phyloP scores from a whole-genome alignment of 2,113 vertebrate species.

The Gambusia affinis region DNA sequence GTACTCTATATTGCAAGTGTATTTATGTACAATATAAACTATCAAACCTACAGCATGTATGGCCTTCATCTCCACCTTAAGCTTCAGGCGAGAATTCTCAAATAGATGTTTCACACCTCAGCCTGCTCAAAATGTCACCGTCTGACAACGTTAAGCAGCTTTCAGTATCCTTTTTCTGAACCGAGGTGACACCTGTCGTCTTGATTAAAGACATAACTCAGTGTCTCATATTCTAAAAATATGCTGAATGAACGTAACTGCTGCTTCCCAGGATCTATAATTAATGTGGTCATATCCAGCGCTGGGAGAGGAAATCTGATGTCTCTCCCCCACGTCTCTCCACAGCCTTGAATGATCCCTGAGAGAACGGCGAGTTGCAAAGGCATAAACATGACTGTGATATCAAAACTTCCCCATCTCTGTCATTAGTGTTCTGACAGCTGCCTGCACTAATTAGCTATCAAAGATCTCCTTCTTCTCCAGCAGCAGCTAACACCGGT shows the following conservation, averaged over 20 bases:
- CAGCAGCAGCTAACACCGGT: constrained; percentile 49
- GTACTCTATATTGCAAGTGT: neutral
- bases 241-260: constrained; percentile 54
- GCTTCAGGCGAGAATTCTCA: constrained; percentile 40
- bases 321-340: constrained; percentile 39
- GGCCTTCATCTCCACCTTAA: constrained; percentile 43
- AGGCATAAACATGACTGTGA: constrained; percentile 74
- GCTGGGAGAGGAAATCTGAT: constrained; percentile 68
- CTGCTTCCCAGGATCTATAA: constrained; percentile 69
- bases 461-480: constrained; percentile 58
- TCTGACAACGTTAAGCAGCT: constrained; percentile 72
- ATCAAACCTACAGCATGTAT: constrained; percentile 6
- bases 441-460: constrained; percentile 77
- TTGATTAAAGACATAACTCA: constrained; percentile 71
- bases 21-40: neutral
- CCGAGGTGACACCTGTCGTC: constrained; percentile 67
- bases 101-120: constrained; percentile 64
- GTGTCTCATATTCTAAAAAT: constrained; percentile 65
- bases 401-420: constrained; percentile 75
- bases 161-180: constrained; percentile 49
- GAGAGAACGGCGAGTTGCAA: constrained; percentile 69
- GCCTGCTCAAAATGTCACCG: constrained; percentile 51
- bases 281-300: constrained; percentile 78
- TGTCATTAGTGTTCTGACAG: constrained; percentile 75
- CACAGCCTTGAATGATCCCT: constrained; percentile 69